phyloP scores from a whole-genome alignment of 2,797 vertebrate species.

The Simalia tracyae region DNA sequence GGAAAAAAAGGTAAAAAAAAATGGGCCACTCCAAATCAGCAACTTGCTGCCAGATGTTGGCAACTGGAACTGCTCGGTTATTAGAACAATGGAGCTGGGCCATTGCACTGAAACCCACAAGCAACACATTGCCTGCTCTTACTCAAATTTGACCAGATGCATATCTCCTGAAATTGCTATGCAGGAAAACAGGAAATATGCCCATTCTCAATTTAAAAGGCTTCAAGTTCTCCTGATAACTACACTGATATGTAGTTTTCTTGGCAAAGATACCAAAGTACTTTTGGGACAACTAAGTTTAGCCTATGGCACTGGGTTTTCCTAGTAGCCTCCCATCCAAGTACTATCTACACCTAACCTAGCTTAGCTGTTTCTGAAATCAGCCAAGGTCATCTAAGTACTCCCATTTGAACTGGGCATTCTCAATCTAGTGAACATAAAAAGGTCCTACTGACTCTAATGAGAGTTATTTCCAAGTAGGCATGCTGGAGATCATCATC shows the following conservation, averaged over 20 bases:
- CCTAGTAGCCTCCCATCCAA: too few relatives aligned
- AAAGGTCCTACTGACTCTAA: neutral
- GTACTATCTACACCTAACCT: too few relatives aligned
- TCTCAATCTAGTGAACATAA: neutral
- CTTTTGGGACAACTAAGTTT: too few relatives aligned
- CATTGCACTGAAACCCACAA: neutral
- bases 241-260: too few relatives aligned
- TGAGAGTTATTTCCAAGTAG: neutral
- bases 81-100: neutral
- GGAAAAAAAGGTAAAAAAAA: neutral
- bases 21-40: neutral
- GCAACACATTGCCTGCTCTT: neutral
- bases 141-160: neutral
- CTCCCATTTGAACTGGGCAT: neutral
- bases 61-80: neutral
- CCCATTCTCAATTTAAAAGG: neutral
- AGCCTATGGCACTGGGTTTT: too few relatives aligned
- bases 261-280: too few relatives aligned
- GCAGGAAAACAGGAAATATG: neutral
- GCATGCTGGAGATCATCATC: neutral
- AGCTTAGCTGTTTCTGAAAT: neutral
- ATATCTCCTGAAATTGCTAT: neutral
- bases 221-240: too few relatives aligned
- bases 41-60: neutral
- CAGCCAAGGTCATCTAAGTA: neutral